phyloP scores from a whole-genome alignment of 1,140 invertebrate species.

The Cherax quadricarinatus region DNA sequence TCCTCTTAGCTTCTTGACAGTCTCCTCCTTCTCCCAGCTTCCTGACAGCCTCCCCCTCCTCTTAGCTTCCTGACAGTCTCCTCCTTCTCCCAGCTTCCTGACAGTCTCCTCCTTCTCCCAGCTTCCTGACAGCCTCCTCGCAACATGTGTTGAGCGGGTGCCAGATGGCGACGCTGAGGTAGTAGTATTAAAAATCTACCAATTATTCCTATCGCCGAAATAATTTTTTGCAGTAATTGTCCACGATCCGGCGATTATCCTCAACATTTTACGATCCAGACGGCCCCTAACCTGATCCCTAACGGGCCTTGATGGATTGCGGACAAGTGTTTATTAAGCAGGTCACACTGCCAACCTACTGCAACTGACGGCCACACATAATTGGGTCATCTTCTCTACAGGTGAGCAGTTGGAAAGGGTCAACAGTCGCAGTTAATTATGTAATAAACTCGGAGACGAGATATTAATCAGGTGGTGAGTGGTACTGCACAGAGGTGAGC shows the following conservation, averaged over 20 bases:
- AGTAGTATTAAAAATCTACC: neutral
- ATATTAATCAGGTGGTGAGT: neutral
- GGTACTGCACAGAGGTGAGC: neutral
- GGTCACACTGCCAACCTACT: neutral
- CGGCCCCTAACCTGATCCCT: neutral
- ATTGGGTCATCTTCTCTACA: neutral
- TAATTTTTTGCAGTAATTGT: slow-evolving; percentile 3
- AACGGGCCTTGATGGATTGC: neutral
- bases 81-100: neutral
- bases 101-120: neutral
- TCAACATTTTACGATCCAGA: neutral
- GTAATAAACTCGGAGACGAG: neutral
- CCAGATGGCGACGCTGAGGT: neutral
- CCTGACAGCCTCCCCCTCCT: too few relatives aligned
- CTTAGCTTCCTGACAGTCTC: too few relatives aligned
- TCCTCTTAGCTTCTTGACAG: too few relatives aligned
- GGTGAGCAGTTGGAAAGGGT: neutral
- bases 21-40: too few relatives aligned
- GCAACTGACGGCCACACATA: neutral
- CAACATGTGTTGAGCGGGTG: neutral
- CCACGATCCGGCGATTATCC: neutral
- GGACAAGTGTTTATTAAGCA: neutral
- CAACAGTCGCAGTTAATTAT: neutral
- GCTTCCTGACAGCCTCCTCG: neutral
- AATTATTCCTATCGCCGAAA: neutral